phyloP scores from a whole-genome alignment of 2,113 vertebrate genomes.

The Tragelaphus strepsiceros region DNA sequence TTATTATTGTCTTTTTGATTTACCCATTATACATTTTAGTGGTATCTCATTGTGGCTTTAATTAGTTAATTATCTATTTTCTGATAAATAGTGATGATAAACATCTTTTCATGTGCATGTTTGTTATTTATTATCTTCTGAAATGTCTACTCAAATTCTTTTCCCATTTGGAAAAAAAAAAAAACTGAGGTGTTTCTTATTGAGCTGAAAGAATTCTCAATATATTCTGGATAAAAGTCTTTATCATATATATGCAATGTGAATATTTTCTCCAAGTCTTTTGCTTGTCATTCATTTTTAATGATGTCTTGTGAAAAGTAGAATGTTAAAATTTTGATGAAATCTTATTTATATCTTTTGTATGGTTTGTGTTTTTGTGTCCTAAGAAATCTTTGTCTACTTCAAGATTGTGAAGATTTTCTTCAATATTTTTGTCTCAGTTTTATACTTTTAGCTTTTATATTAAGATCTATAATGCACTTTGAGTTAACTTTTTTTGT shows the following conservation, averaged over 20 bases:
- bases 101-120: not conserved
- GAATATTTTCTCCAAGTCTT: not conserved
- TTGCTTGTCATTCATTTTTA: constrained; percentile 9
- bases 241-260: not conserved
- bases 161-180: not conserved
- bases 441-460: constrained; percentile 4
- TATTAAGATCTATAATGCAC: not conserved
- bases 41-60: not conserved
- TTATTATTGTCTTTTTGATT: not conserved
- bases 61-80: not conserved
- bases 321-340: not conserved
- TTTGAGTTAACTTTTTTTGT: not conserved
- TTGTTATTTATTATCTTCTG: not conserved
- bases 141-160: not conserved
- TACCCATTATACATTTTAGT: not conserved
- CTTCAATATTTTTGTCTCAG: not conserved
- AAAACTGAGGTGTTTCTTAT: not conserved
- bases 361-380: not conserved
- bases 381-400: not conserved
- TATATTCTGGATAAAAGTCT: not conserved
- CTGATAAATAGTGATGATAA: not conserved
- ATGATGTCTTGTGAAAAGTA: not conserved
- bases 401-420: not conserved
- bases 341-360: not conserved
- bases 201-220: not conserved